A percentile compares a stretch with the other conserved stretches of the same genome.
Conservation (phyloP, 2,797 vertebrate species). For the Salmo trutta region DNA sequence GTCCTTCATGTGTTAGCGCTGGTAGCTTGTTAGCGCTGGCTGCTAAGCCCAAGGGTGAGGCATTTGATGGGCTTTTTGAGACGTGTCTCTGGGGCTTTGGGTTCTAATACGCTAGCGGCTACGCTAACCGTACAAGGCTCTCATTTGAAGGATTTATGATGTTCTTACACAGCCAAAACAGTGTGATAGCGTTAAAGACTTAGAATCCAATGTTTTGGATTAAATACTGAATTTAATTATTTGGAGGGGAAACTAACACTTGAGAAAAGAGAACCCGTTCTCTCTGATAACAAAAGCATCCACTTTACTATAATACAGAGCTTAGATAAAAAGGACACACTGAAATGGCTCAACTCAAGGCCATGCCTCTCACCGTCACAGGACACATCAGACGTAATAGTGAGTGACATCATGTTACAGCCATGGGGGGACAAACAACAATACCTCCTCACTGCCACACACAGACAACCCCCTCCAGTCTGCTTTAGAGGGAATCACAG, state of each 20-base stretch:
- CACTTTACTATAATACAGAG: not conserved
- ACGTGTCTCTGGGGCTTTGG: not conserved
- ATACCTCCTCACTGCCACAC: not conserved
- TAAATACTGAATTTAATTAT: not conserved
- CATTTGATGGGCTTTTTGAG: slow-evolving; percentile 21
- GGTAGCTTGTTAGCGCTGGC: slow-evolving; percentile 4
- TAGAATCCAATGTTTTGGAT: not conserved
- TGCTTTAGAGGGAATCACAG: not conserved
- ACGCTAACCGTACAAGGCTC: not conserved
- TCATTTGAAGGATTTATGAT: slow-evolving; percentile 5
- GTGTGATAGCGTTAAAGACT: not conserved
- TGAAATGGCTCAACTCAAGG: not conserved
- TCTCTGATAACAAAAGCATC: slow-evolving; percentile 1
- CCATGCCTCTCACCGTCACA: slow-evolving; percentile 11
- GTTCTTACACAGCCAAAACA: not conserved
- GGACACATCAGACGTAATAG: slow-evolving; percentile 25
- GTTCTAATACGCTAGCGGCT: slow-evolving; percentile 1
- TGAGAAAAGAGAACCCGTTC: not conserved
- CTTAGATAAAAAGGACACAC: not conserved
- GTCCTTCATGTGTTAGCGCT: not conserved
- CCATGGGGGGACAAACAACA: not conserved
- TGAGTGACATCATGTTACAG: slow-evolving; percentile 19
- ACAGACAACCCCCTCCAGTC: not conserved
- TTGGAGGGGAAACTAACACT: not conserved
- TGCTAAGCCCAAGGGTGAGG: slow-evolving; percentile 16